Evolutionary conservation across 2,888 invertebrate species (phyloP), one percentile per base, ranked within the genome.

Genomic region (Adineta ricciae): DNA sequence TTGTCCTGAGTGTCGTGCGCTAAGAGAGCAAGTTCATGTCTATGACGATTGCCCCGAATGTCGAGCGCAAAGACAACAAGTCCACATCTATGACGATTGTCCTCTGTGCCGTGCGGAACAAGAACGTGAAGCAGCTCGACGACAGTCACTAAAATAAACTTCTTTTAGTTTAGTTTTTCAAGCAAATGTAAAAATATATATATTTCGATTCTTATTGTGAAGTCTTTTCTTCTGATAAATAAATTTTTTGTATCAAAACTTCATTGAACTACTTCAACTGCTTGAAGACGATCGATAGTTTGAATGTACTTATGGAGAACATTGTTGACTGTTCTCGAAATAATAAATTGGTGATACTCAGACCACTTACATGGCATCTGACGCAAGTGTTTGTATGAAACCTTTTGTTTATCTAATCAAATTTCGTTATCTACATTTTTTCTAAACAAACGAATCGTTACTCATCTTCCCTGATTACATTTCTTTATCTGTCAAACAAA

Each of bases 31-130:
- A 64, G 16, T 32, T 9, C 64, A 64, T 36, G 36, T 32, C 4
- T 41, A 78, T 41, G 78, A 78, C n/a, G 41, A 78, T 78, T 78
- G 78, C 41, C 78, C 78, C 19, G 78, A 78, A n/a, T 78, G 78
- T 78, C 78, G 38, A 41, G 78, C 78, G 27, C 32, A 64, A 36
- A 16, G 27, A 32, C 32, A 27, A 32, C 64, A 27, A 64, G 16
- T 32, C 8, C 64, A 64, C 19, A 16, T 32, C 4, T 24, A 78
- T 41, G 78, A 78, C n/a, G 41, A 78, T 78, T 78, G 78, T 78
- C 78, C 78, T 36, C 41, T 41, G 14, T 78, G 78, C 41, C 78
- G 38, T 78, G 78, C 78, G 2, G 73, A 73, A 36, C 24, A 11
- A 36, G 14, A 41, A 16, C 64, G 64, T 64, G 64, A 64, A 36